Base-by-base conservation (phyloP, 1,140 invertebrate genomes). In the Zaprionus inermis region DNA sequence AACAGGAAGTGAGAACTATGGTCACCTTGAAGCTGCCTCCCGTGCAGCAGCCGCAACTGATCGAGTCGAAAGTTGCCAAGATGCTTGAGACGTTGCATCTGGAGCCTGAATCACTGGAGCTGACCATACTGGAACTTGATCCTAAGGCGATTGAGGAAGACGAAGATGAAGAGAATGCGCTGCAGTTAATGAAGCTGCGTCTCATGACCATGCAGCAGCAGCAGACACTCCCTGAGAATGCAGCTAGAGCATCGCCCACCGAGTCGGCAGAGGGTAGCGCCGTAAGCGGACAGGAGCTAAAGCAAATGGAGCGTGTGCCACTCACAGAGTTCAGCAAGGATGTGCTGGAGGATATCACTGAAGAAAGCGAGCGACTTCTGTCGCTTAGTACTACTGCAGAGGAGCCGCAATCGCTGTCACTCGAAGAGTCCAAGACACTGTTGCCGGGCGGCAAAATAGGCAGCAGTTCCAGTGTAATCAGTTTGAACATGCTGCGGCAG, bases 311-410 rank as follows among this genome's bases (percentile, higher is more conserved):
- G 64, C 74, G 88, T 7, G 72, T 92, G 0, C 78, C 91, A 0
- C 38, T 85, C 5, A 68, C 67, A 0, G 90, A 92, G 22, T 92
- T 88, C 20, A 78, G 78, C 18, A 92, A 92, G 36, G 91, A 92
- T 58, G 78, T 84, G 6, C 74, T 92, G 0, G 91, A 92, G 55
- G 91, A 92, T 52, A 92, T 92, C 1, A 92, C 91, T 0, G 91
- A 92, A 49, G 91, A 92, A 52, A 91, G 90, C 46, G 90, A 91
- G 38, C 81, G 90, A 1, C 51, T 81, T 18, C 69, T 91, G 0
- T 91, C 90, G 16, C 36, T 89, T 24, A 84, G 81, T 24, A 90
- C 85, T 7, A 89, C 77, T 12, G 78, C 78, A 2, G 90, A 91
- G 16, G 82, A 85, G 20, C 86, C 79, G 30, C 80, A 77, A 38